These are phyloP conservation scores for Cheilosia impressa DNA, from an alignment of 2,888 invertebrate species.

Conservation along the genomic window DNA sequence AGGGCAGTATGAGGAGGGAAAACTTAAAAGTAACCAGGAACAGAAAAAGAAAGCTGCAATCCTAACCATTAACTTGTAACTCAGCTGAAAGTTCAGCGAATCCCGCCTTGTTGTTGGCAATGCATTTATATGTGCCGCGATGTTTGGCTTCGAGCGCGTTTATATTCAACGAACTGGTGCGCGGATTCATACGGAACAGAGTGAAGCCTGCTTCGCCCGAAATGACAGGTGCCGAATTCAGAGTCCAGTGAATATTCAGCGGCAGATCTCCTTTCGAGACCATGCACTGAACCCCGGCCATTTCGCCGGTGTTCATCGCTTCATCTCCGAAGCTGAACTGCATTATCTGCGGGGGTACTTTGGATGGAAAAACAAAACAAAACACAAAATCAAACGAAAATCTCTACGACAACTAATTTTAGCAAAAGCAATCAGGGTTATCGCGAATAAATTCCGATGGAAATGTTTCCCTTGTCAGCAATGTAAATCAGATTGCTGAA, in stretches of 20 bases:
- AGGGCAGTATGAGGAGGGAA: constrained; percentile 22
- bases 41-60: constrained; percentile 79
- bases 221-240: constrained; percentile 86
- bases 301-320: constrained; percentile 86
- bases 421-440: too few relatives aligned
- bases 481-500: too few relatives aligned
- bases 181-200: constrained; percentile 85
- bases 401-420: constrained; percentile 3
- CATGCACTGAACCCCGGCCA: constrained; percentile 88
- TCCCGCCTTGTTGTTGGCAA: constrained; percentile 86
- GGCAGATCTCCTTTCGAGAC: constrained; percentile 90
- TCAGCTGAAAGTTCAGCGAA: constrained; percentile 83
- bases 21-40: constrained; percentile 35
- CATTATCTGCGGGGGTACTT: constrained; percentile 84
- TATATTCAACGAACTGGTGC: constrained; percentile 86
- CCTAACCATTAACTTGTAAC: constrained; percentile 80
- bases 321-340: constrained; percentile 86
- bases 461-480: too few relatives aligned
- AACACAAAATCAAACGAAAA: constrained; percentile 31
- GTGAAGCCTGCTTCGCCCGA: constrained; percentile 87
- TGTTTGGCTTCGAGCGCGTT: constrained; percentile 85
- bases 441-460: too few relatives aligned
- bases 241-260: constrained; percentile 88
- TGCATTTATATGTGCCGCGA: constrained; percentile 87
- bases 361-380: constrained; percentile 69